phyloP scores from a whole-genome alignment of 2,797 vertebrate species.

The Rhynchonycteris naso region DNA sequence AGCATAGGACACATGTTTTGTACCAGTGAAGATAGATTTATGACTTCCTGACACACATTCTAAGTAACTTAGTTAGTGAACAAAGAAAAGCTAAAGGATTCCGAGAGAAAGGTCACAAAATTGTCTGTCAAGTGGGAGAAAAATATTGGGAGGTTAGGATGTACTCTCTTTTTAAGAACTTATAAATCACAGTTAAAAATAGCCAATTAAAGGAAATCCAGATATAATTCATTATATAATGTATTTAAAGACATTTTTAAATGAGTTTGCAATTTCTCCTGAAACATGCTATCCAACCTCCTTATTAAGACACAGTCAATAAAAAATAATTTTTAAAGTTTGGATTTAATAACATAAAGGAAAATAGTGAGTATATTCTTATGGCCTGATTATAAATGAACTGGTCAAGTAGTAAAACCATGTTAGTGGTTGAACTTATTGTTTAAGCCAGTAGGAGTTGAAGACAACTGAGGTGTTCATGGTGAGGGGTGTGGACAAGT shows the following conservation, averaged over 20 bases:
- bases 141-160: neutral
- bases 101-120: neutral
- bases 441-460: neutral
- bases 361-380: neutral
- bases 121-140: neutral
- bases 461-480: neutral
- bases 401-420: neutral
- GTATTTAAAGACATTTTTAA: constrained; percentile 20
- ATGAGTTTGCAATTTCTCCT: neutral
- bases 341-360: neutral
- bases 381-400: neutral
- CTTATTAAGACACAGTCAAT: neutral
- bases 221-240: neutral
- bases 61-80: constrained; percentile 42
- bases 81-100: neutral
- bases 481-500: neutral
- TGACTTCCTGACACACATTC: neutral
- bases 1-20: neutral
- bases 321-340: neutral
- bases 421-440: neutral
- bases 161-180: neutral
- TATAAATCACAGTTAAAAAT: neutral
- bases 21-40: neutral
- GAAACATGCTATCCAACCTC: neutral
- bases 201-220: neutral